Conservation (phyloP, 2,797 vertebrate species). For the Gymnocypris eckloni region DNA sequence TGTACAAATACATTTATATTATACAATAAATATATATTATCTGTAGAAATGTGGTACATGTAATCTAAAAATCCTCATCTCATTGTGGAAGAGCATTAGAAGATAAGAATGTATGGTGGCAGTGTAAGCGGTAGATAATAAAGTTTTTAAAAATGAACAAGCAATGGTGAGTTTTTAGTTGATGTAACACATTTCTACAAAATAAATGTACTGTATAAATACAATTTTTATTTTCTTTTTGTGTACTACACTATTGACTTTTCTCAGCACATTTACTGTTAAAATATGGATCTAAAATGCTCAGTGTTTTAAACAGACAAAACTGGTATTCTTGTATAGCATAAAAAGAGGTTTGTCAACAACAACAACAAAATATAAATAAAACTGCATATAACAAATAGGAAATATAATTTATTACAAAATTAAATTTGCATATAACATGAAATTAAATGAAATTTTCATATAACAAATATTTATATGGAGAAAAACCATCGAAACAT, state of each 20-base stretch:
- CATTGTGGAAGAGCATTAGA: background rate
- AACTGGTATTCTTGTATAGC: background rate
- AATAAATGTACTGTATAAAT: background rate
- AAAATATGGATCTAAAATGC: background rate
- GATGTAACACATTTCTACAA: background rate
- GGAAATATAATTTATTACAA: background rate
- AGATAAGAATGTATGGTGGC: background rate
- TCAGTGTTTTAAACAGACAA: background rate
- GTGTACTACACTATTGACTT: background rate
- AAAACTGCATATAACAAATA: background rate
- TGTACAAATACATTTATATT: background rate
- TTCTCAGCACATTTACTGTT: background rate
- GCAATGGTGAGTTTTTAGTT: background rate
- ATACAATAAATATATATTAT: background rate
- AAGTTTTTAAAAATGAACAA: background rate
- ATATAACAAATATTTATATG: background rate
- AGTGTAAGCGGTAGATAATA: background rate
- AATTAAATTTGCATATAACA: background rate
- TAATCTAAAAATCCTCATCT: background rate
- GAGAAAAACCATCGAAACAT: background rate
- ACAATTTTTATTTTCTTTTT: background rate
- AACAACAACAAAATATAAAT: background rate
- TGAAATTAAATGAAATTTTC: background rate
- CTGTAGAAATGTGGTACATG: background rate
- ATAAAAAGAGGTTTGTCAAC: background rate